Conservation (phyloP, 2,113 vertebrate species). For the Coracopsis vasa region DNA sequence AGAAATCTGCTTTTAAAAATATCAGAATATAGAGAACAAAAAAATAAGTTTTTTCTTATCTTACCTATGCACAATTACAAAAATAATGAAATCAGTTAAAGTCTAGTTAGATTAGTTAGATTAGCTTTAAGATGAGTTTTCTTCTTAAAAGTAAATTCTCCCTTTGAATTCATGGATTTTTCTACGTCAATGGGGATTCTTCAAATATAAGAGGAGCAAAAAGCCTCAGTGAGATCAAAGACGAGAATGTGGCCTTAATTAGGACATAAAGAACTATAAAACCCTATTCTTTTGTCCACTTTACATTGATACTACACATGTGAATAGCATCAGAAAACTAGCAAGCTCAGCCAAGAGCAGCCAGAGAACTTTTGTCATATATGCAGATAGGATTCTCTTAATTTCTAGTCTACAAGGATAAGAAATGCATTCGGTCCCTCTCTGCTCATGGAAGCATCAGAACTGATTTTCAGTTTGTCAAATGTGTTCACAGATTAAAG, state of each 20-base stretch:
- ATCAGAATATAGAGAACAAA: not conserved
- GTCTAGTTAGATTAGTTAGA: not conserved
- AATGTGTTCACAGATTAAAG: not conserved
- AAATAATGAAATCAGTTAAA: constrained; percentile 1
- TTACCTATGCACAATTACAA: not conserved
- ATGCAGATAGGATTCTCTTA: not conserved
- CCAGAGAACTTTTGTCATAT: constrained; percentile 1
- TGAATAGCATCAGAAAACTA: constrained; percentile 40
- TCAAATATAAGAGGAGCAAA: constrained; percentile 59
- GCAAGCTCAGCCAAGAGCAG: constrained; percentile 20
- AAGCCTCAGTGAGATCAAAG: constrained; percentile 64
- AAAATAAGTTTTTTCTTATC: not conserved
- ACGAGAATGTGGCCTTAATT: constrained; percentile 61
- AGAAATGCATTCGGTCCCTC: not conserved
- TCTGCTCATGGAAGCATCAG: not conserved
- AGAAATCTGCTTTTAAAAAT: not conserved
- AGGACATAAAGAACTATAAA: constrained; percentile 64
- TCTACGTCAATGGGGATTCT: constrained; percentile 52
- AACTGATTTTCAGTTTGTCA: not conserved
- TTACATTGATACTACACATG: constrained; percentile 50
- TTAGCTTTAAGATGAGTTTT: constrained; percentile 21
- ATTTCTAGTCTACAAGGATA: not conserved
- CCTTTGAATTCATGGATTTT: constrained; percentile 49
- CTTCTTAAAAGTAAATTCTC: constrained; percentile 44
- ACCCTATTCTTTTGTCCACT: constrained; percentile 39